Evolutionary conservation across 2,888 invertebrate genomes (phyloP).

Genomic region (Augochlorella aurata): DNA sequence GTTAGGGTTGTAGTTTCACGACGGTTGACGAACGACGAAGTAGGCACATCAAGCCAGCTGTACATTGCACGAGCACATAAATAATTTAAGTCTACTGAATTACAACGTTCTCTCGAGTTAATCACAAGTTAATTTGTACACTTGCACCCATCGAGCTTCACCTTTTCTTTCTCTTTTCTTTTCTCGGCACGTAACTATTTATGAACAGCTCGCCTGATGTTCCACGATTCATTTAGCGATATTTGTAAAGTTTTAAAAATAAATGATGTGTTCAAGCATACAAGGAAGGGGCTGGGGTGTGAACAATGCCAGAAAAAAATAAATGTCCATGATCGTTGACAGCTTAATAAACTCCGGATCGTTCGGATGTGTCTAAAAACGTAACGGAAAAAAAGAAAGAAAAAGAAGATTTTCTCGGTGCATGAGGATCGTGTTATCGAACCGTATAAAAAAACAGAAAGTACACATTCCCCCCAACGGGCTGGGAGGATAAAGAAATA

Average conservation of each 20-base stretch:
- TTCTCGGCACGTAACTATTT: slow-evolving; percentile 1
- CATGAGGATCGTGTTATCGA: neutral
- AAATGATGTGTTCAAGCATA: slow-evolving; percentile 62
- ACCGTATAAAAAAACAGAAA: slow-evolving; percentile 8
- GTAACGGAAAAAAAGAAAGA: slow-evolving; percentile 5
- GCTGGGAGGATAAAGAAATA: slow-evolving; percentile 26
- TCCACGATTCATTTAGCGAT: neutral
- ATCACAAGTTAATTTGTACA: slow-evolving; percentile 39
- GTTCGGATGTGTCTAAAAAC: neutral
- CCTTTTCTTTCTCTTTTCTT: neutral
- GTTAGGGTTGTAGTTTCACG: neutral
- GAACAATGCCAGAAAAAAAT: slow-evolving; percentile 21
- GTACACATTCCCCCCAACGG: neutral
- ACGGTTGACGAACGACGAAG: slow-evolving; percentile 22
- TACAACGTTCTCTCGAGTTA: slow-evolving; percentile 14
- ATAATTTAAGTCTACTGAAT: slow-evolving; percentile 34
- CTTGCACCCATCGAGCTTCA: slow-evolving; percentile 17
- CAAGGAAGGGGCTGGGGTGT: neutral
- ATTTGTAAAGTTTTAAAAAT: slow-evolving; percentile 36
- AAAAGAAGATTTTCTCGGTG: neutral
- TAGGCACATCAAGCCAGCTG: slow-evolving; percentile 46
- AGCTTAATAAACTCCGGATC: neutral
- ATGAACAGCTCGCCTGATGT: slow-evolving; percentile 40
- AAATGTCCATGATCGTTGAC: slow-evolving; percentile 19
- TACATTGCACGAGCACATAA: slow-evolving; percentile 19